A percentile compares a stretch with the other conserved stretches of the same genome.
phyloP scores from a whole-genome alignment of 2,113 vertebrate species.

The human (Homo sapiens) region DNA sequence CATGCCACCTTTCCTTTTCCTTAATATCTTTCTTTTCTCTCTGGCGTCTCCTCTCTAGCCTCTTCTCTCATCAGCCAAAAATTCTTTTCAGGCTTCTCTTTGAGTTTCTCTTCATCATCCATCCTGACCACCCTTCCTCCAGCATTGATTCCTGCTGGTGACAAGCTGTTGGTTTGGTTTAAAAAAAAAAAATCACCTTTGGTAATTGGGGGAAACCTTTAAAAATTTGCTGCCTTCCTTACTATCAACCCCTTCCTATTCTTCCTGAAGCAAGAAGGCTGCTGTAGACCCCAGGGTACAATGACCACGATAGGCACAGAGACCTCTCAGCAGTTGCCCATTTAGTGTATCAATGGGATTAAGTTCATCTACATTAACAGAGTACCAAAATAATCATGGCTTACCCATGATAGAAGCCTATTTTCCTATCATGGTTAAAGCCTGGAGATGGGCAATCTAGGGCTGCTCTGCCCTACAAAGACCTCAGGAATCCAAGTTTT shows the following conservation, averaged over 20 bases:
- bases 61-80: not conserved
- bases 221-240: not conserved
- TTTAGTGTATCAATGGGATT: not conserved
- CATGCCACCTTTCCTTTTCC: accelerated
- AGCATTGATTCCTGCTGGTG: not conserved
- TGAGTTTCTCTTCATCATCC: not conserved
- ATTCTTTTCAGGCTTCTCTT: not conserved
- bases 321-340: not conserved
- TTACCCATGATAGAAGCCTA: not conserved
- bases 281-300: not conserved
- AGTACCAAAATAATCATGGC: not conserved
- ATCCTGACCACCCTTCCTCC: not conserved
- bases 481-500: not conserved
- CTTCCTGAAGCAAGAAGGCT: not conserved
- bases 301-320: not conserved
- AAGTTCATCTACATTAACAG: not conserved
- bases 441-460: not conserved
- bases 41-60: not conserved
- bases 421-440: not conserved
- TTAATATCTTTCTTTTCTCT: not conserved
- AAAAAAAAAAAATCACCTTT: not conserved
- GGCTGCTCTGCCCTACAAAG: not conserved
- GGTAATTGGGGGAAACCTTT: not conserved
- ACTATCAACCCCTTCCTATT: not conserved
- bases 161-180: not conserved